phyloP scores from a whole-genome alignment of 2,113 vertebrate genomes.

The Plecotus auritus region DNA sequence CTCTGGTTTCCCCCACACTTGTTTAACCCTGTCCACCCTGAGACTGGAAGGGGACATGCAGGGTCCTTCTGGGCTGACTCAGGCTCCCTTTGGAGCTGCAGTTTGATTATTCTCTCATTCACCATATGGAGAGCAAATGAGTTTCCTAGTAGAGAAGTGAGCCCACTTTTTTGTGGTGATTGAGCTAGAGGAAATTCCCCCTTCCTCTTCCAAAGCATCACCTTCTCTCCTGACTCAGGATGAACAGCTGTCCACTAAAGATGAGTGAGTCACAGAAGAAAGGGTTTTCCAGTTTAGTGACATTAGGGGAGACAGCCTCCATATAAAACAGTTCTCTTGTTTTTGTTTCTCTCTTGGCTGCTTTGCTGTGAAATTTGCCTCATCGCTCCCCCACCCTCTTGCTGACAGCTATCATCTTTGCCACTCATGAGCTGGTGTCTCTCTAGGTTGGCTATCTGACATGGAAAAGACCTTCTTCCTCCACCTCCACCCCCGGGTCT shows the following conservation, averaged over 20 bases:
- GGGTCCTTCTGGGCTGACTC: neutral
- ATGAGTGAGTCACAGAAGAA: neutral
- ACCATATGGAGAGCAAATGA: neutral
- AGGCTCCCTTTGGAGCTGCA: neutral
- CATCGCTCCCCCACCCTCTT: neutral
- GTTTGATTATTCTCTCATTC: neutral
- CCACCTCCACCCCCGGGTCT: neutral
- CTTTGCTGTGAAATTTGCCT: conserved; percentile 37
- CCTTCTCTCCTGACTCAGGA: neutral
- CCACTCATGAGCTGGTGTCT: conserved; percentile 25
- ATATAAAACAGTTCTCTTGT: conserved; percentile 31
- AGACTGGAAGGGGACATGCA: accelerated
- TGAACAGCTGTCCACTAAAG: neutral
- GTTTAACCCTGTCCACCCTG: neutral
- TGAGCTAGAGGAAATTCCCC: neutral
- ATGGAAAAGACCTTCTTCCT: neutral
- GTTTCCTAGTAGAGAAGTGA: neutral
- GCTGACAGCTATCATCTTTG: conserved; percentile 38
- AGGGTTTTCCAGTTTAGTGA: conserved; percentile 17
- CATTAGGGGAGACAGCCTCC: neutral
- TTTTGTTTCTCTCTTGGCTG: conserved; percentile 51
- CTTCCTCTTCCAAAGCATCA: neutral
- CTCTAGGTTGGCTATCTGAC: neutral
- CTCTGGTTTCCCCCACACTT: neutral
- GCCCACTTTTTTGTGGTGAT: neutral